Evolutionary conservation across 2,888 invertebrate species (phyloP).

Genomic region (Tenthredo distinguenda): DNA sequence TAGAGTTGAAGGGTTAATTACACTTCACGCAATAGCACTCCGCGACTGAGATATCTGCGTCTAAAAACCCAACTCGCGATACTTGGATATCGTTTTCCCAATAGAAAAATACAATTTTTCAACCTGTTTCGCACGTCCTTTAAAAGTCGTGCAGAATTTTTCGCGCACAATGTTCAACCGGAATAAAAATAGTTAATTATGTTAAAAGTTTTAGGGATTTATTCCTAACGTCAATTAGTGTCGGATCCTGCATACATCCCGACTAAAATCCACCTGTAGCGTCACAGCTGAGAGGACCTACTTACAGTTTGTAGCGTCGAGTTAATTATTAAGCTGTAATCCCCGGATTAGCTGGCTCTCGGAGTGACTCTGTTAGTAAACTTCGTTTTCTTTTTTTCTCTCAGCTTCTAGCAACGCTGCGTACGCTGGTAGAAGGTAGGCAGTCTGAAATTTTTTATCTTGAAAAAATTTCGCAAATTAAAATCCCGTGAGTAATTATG

Average conservation of each 20-base stretch:
- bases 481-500: neutral
- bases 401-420: neutral
- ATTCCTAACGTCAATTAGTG: neutral
- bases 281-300: slow-evolving; percentile 14
- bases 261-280: slow-evolving; percentile 46
- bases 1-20: slow-evolving; percentile 6
- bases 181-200: neutral
- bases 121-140: neutral
- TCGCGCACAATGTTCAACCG: neutral
- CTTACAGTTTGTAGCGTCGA: slow-evolving; percentile 47
- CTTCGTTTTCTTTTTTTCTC: neutral
- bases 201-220: neutral
- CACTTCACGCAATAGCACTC: slow-evolving; percentile 16
- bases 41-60: neutral
- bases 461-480: neutral
- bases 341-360: slow-evolving; percentile 29
- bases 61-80: neutral
- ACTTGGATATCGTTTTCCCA: neutral
- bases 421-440: neutral
- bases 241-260: slow-evolving; percentile 5
- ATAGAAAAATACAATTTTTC: neutral
- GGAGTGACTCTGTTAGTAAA: slow-evolving; percentile 17
- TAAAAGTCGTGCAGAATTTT: neutral
- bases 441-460: neutral
- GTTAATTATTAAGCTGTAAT: slow-evolving; percentile 51